These are phyloP conservation scores for Macquaria ambigua DNA, from an alignment of 2,113 vertebrate species.

Conservation along the genomic window DNA sequence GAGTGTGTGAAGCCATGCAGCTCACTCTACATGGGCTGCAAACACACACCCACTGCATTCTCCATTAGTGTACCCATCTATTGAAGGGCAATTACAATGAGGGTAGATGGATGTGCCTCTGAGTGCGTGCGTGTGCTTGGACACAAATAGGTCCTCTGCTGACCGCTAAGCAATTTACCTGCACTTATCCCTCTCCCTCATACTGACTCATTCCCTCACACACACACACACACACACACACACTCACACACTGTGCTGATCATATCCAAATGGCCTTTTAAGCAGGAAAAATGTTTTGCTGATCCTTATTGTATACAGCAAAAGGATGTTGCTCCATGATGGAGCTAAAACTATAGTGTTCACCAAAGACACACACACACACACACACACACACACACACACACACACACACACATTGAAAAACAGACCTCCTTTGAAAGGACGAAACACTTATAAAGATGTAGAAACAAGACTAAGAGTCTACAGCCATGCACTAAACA, in stretches of 20 bases:
- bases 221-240: slow-evolving; percentile 25
- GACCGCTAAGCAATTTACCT: slow-evolving; percentile 66
- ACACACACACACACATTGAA: no score
- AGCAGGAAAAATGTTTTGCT: slow-evolving; percentile 37
- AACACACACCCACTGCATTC: slow-evolving; percentile 6
- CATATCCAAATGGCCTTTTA: slow-evolving; percentile 53
- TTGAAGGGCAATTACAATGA: slow-evolving; percentile 63
- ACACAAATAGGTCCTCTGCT: slow-evolving; percentile 64
- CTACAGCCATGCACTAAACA: background rate
- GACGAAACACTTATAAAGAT: no score
- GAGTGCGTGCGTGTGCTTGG: slow-evolving; percentile 27
- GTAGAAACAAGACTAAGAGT: no score
- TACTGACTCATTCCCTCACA: slow-evolving; percentile 18
- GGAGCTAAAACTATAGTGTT: background rate
- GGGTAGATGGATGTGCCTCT: slow-evolving; percentile 36
- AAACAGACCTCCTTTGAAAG: no score
- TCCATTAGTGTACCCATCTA: slow-evolving; percentile 49
- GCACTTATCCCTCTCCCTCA: slow-evolving; percentile 56
- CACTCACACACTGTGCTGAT: slow-evolving; percentile 8
- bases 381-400: no score
- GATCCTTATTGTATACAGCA: slow-evolving; percentile 17
- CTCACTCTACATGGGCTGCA: slow-evolving; percentile 17
- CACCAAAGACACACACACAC: background rate
- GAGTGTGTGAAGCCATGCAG: slow-evolving; percentile 7
- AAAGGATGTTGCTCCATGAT: slow-evolving; percentile 16